phyloP scores from a whole-genome alignment of 2,888 invertebrate species.

The Blastobasis adustella region DNA sequence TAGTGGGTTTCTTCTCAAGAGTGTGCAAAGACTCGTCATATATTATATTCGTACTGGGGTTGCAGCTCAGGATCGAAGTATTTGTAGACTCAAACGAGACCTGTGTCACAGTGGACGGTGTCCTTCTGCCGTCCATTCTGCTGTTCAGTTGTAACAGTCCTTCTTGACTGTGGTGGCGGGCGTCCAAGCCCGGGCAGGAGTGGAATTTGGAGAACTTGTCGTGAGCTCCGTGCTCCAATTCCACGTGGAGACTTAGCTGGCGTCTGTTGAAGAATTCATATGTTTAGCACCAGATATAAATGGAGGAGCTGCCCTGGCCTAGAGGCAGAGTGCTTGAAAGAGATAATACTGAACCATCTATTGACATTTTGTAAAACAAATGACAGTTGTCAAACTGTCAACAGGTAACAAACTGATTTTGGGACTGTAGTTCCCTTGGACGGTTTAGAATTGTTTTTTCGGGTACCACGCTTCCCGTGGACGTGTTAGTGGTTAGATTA shows the following conservation, averaged over 20 bases:
- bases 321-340: too few species aligned
- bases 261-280: conserved; percentile 33
- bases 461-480: too few species aligned
- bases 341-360: too few species aligned
- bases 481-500: too few species aligned
- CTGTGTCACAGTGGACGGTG: neutral
- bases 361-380: too few species aligned
- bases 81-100: neutral
- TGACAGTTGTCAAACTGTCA: too few species aligned
- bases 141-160: conserved; percentile 6
- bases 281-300: too few species aligned
- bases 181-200: conserved; percentile 36
- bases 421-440: too few species aligned
- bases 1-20: conserved; percentile 28
- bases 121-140: neutral
- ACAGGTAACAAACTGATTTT: too few species aligned
- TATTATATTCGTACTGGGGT: conserved; percentile 44
- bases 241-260: conserved; percentile 47
- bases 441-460: too few species aligned
- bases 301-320: too few species aligned
- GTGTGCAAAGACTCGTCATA: conserved; percentile 44
- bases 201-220: conserved; percentile 48
- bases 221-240: conserved; percentile 39
- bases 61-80: conserved; percentile 24
- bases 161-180: conserved; percentile 9